phyloP scores from a whole-genome alignment of 1,140 invertebrate genomes.

The Mesaphorura yosii region DNA sequence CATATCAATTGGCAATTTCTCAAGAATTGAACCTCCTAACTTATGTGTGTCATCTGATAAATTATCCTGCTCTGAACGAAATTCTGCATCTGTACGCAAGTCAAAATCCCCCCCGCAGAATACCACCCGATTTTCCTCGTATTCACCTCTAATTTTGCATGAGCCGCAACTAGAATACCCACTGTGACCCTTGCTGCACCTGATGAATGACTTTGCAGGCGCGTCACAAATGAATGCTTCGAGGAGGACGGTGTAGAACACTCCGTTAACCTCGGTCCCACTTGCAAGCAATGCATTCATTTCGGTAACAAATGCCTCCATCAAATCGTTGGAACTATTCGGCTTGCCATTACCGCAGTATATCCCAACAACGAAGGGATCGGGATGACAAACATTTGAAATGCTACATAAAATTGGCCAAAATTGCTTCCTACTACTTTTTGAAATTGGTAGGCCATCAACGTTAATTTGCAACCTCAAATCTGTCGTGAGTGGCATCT shows the following conservation, averaged over 20 bases:
- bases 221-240: constrained; percentile 35
- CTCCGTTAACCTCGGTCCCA: constrained; percentile 16
- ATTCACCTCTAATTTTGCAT: constrained; percentile 32
- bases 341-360: constrained; percentile 29
- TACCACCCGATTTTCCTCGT: constrained; percentile 18
- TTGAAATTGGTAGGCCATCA: constrained; percentile 24
- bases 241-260: constrained; percentile 20
- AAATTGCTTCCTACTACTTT: constrained; percentile 9
- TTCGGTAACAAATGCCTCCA: constrained; percentile 28
- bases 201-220: constrained; percentile 36
- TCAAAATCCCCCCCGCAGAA: constrained; percentile 28
- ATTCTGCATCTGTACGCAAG: constrained; percentile 32
- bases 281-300: not conserved
- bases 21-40: not conserved
- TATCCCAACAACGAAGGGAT: constrained; percentile 27
- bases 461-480: constrained; percentile 7
- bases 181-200: constrained; percentile 33
- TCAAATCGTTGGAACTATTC: constrained; percentile 18
- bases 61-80: constrained; percentile 14
- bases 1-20: not conserved
- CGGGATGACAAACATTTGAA: constrained; percentile 14
- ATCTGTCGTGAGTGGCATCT: not conserved
- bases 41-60: constrained; percentile 16
- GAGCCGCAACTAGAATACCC: constrained; percentile 36
- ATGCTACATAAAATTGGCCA: constrained; percentile 33